Evolutionary conservation across 2,797 vertebrate species (phyloP).

Genomic region (Poecile montanus): DNA sequence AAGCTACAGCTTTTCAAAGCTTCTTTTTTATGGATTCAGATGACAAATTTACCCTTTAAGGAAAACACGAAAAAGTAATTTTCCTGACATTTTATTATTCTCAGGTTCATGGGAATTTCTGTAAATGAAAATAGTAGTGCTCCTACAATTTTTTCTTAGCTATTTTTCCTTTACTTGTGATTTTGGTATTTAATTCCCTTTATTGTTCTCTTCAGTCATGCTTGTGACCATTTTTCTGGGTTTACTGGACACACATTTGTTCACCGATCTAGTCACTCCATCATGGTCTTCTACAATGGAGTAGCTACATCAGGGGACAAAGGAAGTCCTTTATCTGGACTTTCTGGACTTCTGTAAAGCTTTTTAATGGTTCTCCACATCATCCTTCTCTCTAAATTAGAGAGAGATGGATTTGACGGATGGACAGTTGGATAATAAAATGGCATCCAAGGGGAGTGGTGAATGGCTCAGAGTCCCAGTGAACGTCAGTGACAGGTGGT

Average conservation of each 20-base stretch:
- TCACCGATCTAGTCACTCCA: neutral
- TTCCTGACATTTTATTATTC: neutral
- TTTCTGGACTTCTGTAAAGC: neutral
- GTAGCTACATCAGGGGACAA: neutral
- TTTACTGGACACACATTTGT: neutral
- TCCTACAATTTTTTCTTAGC: neutral
- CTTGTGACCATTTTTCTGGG: neutral
- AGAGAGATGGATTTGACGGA: neutral
- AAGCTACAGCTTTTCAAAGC: neutral
- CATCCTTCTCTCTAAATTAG: neutral
- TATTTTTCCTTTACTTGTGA: neutral
- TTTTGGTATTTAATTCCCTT: neutral
- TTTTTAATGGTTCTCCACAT: neutral
- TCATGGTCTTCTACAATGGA: fast-evolving
- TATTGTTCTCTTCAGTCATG: neutral
- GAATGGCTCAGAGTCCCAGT: neutral
- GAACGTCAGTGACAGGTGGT: neutral
- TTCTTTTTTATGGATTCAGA: neutral
- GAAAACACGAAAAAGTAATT: neutral
- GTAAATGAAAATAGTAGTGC: neutral
- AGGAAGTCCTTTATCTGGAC: neutral
- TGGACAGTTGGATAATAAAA: neutral
- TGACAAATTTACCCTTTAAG: neutral
- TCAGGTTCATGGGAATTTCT: neutral
- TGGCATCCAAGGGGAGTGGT: fast-evolving